phyloP scores from a whole-genome alignment of 2,888 invertebrate species.

The Lycia hirtaria region DNA sequence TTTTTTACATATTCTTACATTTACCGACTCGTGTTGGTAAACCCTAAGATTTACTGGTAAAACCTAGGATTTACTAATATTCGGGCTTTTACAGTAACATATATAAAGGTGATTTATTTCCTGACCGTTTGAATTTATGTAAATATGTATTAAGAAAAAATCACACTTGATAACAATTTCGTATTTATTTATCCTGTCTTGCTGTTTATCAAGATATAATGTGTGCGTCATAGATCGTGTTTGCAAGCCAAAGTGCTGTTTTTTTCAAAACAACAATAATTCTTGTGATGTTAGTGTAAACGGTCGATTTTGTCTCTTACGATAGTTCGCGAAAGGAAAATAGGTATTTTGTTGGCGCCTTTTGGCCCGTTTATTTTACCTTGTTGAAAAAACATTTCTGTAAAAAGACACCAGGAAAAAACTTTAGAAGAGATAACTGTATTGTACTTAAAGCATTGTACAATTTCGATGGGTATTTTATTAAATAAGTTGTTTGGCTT shows the following conservation, averaged over 20 bases:
- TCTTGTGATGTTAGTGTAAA: not conserved
- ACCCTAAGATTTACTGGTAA: too few relatives aligned
- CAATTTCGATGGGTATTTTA: too few relatives aligned
- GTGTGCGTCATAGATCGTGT: conserved; percentile 21
- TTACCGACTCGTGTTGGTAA: too few relatives aligned
- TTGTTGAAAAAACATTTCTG: not conserved
- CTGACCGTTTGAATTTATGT: not conserved
- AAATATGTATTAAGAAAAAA: not conserved
- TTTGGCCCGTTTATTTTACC: conserved; percentile 3
- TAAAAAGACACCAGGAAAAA: not conserved
- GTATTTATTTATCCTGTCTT: not conserved
- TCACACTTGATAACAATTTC: not conserved
- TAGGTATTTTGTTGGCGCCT: conserved; percentile 9
- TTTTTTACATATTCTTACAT: too few relatives aligned
- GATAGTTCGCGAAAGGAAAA: conserved; percentile 8
- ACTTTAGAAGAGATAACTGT: too few relatives aligned
- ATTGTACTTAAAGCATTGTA: too few relatives aligned
- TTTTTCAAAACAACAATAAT: not conserved
- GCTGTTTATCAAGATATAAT: not conserved
- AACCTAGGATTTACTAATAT: too few relatives aligned
- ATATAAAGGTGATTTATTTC: not conserved
- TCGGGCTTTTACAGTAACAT: not conserved
- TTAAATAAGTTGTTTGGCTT: too few relatives aligned
- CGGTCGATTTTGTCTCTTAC: conserved; percentile 13
- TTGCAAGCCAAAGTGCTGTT: conserved; percentile 18